These are phyloP conservation scores for Semicossyphus pulcher DNA, from an alignment of 2,113 vertebrate genomes.

Conservation along the genomic window DNA sequence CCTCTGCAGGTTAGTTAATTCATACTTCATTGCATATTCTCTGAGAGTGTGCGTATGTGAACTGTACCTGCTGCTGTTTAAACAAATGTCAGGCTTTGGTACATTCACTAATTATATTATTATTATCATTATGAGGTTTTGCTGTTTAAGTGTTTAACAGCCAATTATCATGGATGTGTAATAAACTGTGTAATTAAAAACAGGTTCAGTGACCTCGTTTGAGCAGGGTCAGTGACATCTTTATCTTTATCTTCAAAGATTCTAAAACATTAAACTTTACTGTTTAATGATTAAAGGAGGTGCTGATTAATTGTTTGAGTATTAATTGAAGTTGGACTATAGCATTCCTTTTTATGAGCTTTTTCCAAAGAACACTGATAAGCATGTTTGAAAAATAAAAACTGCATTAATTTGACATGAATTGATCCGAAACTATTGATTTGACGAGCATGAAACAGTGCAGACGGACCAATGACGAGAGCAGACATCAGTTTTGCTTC, in stretches of 20 bases:
- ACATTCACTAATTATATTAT: slow-evolving; percentile 7
- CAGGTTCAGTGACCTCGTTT: slow-evolving; percentile 9
- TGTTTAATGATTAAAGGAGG: no score
- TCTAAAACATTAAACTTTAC: no score
- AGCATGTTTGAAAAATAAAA: no score
- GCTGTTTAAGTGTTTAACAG: slow-evolving; percentile 27
- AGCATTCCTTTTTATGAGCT: no score
- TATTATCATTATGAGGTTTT: slow-evolving; percentile 1
- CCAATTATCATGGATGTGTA: slow-evolving; percentile 20
- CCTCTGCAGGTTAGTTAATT: slow-evolving; percentile 11
- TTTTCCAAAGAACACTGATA: no score
- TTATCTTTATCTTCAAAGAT: no score
- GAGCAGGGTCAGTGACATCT: no score
- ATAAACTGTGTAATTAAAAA: slow-evolving; percentile 33
- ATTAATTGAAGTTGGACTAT: no score
- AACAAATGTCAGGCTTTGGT: slow-evolving; percentile 34
- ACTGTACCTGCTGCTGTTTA: slow-evolving; percentile 14
- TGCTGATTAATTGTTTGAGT: no score
- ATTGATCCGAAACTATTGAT: background rate
- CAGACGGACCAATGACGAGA: background rate
- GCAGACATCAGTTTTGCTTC: slow-evolving; percentile 5
- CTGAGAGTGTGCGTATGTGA: slow-evolving; percentile 19
- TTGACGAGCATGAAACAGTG: background rate
- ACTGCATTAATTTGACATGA: background rate
- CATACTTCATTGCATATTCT: slow-evolving; percentile 26